Evolutionary conservation across 2,113 vertebrate genomes (phyloP).

Genomic region (Platysternon megacephalum): DNA sequence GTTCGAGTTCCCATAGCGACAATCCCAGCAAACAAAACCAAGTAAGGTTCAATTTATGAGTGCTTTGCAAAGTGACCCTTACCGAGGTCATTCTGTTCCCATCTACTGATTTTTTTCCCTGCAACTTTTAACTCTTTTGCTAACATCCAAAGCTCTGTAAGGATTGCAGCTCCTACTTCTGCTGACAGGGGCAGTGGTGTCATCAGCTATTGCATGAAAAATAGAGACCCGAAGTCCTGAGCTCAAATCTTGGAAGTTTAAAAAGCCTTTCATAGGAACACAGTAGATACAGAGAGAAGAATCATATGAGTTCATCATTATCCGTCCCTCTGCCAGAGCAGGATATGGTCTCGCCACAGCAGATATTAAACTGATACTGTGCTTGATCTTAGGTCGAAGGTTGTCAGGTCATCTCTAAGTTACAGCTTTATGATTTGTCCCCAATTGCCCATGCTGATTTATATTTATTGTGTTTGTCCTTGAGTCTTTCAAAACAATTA

Average conservation of each 20-base stretch:
- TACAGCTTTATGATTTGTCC: background rate
- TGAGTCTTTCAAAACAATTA: background rate
- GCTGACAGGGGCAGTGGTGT: background rate
- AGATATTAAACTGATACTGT: background rate
- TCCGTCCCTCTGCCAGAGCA: background rate
- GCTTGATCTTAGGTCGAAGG: background rate
- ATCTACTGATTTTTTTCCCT: background rate
- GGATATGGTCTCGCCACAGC: background rate
- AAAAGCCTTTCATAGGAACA: background rate
- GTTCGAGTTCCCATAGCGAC: background rate
- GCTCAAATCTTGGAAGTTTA: background rate
- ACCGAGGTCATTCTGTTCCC: background rate
- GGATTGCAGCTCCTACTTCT: background rate
- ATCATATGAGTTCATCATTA: background rate
- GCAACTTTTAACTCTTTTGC: background rate
- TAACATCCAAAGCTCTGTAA: background rate
- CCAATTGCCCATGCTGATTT: background rate
- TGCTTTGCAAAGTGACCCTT: background rate
- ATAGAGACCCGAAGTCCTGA: background rate
- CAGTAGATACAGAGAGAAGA: background rate
- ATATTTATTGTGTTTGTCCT: background rate
- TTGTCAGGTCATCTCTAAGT: background rate
- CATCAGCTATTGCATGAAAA: background rate
- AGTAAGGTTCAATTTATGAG: background rate
- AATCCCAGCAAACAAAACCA: background rate